Conservation (phyloP, 37 sponge, comb jelly and placozoan species). For the Hormiphora californensis region DNA sequence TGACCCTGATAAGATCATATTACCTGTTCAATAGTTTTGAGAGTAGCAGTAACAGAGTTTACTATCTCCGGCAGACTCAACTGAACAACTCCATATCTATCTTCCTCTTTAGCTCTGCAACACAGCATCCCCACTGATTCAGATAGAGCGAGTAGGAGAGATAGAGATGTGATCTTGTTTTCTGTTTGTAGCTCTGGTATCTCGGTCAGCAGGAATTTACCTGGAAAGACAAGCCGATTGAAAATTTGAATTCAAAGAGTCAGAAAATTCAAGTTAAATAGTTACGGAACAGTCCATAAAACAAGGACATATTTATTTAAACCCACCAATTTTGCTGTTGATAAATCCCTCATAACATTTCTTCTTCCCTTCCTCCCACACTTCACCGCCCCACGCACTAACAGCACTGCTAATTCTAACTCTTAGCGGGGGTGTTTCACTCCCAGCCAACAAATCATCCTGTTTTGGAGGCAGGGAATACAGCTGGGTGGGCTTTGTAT, state of each 20-base stretch:
- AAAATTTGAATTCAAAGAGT: neutral
- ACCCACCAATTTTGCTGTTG: constrained; percentile 3
- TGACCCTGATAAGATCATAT: neutral
- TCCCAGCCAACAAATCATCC: no score
- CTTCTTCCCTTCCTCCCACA: no score
- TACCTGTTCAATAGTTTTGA: constrained; percentile 27
- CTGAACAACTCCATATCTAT: constrained; percentile 17
- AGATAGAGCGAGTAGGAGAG: neutral
- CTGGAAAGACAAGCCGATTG: neutral
- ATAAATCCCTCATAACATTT: no score
- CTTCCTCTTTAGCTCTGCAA: neutral
- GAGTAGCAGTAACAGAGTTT: neutral
- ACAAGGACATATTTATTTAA: no score
- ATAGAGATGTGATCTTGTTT: neutral
- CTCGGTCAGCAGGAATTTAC: constrained; percentile 40
- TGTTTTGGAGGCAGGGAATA: no score
- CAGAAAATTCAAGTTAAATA: neutral
- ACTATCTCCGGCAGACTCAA: constrained; percentile 36
- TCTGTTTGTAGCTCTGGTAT: neutral
- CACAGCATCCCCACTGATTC: neutral
- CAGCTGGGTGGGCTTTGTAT: no score
- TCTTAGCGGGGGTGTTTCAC: no score
- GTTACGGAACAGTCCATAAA: no score
- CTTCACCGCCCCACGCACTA: no score
- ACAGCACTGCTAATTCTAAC: no score